These are phyloP conservation scores for Dallia pectoralis DNA, from an alignment of 2,797 vertebrate species.

Conservation along the genomic window DNA sequence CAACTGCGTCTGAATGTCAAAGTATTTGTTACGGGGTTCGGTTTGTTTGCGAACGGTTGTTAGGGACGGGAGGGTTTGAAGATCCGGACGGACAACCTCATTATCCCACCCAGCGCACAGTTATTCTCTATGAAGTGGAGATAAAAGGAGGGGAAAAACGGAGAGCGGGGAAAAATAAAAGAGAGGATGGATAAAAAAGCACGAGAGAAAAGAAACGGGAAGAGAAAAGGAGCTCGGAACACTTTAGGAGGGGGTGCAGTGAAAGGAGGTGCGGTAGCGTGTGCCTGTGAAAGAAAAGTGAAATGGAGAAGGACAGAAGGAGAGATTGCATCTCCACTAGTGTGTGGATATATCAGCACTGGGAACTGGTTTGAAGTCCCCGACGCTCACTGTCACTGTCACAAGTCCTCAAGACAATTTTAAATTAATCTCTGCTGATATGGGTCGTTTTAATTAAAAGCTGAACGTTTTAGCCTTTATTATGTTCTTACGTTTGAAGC, in stretches of 20 bases:
- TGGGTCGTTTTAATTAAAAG: slow-evolving; percentile 68
- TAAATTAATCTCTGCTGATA: slow-evolving; percentile 64
- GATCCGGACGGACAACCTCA: slow-evolving; percentile 78
- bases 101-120: slow-evolving; percentile 74
- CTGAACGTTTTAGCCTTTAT: slow-evolving; percentile 55
- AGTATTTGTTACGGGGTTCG: slow-evolving; percentile 73
- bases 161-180: slow-evolving; percentile 72
- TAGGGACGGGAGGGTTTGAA: slow-evolving; percentile 64
- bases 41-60: slow-evolving; percentile 69
- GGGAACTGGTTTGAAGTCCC: slow-evolving; percentile 61
- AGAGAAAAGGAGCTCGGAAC: slow-evolving; percentile 57
- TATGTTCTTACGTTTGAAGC: slow-evolving; percentile 52
- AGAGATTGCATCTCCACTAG: slow-evolving; percentile 60
- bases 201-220: slow-evolving; percentile 41
- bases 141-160: slow-evolving; percentile 73
- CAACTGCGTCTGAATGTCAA: slow-evolving; percentile 69
- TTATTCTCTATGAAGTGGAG: slow-evolving; percentile 79
- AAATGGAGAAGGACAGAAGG: slow-evolving; percentile 53
- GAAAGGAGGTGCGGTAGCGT: slow-evolving; percentile 50
- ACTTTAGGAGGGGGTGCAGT: slow-evolving; percentile 62
- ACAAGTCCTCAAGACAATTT: slow-evolving; percentile 67
- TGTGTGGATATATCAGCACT: slow-evolving; percentile 64
- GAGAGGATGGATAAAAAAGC: slow-evolving; percentile 36
- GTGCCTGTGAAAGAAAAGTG: slow-evolving; percentile 58
- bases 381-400: slow-evolving; percentile 49